A percentile compares a stretch with the other conserved stretches of the same genome.
Evolutionary conservation across 1,140 invertebrate species (phyloP).

Genomic region (Nautilus pompilius): DNA sequence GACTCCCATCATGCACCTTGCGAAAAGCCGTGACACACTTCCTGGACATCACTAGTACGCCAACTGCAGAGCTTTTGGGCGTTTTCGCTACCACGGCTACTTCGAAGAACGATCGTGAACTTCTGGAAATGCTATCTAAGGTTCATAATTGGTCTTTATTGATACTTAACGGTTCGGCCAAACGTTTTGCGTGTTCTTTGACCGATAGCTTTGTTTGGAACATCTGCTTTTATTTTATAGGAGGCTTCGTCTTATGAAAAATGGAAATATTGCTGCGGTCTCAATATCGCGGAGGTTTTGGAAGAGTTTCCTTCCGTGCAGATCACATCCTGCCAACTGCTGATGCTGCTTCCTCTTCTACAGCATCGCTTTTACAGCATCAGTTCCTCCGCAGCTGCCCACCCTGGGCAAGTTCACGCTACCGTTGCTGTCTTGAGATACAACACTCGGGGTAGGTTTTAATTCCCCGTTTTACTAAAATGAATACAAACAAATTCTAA

Average conservation of each 20-base stretch:
- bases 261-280: constrained; percentile 82
- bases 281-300: constrained; percentile 79
- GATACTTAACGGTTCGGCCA: too few relatives aligned
- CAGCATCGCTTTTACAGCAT: constrained; percentile 92
- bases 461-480: too few relatives aligned
- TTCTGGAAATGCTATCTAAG: background rate
- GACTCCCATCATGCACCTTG: constrained; percentile 72
- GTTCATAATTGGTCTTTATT: too few relatives aligned
- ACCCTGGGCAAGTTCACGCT: constrained; percentile 72
- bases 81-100: constrained; percentile 66
- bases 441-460: constrained; percentile 67
- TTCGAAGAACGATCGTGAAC: background rate
- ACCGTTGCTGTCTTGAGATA: constrained; percentile 89
- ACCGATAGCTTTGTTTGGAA: too few relatives aligned
- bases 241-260: constrained; percentile 71
- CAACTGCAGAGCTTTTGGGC: constrained; percentile 77
- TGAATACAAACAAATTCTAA: too few relatives aligned
- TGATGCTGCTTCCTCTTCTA: constrained; percentile 77
- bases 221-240: background rate
- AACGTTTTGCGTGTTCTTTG: too few relatives aligned
- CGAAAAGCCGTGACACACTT: constrained; percentile 74
- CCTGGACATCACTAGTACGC: constrained; percentile 85
- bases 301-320: constrained; percentile 79
- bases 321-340: constrained; percentile 73
- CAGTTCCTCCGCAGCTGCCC: constrained; percentile 75